Evolutionary conservation across 2,797 vertebrate genomes (phyloP), one percentile per base, ranked within the genome.

Genomic region (Trematomus bernacchii): DNA sequence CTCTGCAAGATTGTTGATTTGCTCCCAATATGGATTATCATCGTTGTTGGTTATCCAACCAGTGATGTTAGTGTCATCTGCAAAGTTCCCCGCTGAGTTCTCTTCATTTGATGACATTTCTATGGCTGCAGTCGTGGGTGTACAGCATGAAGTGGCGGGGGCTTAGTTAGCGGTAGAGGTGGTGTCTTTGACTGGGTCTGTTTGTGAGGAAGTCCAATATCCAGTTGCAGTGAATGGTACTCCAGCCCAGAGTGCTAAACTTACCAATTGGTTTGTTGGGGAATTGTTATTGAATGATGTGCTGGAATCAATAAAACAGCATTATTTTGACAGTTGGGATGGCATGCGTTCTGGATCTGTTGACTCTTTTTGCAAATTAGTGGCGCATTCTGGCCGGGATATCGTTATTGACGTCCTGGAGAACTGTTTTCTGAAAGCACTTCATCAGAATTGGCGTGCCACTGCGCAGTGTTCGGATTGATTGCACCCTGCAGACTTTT

Each of bases 141-240:
- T 44, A 21, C 58, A 61, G 21, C 14, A 6, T 61, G 59, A 46
- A 27, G 14, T 46, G 19, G 42, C 16, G 19, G 19, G 9, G 59
- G 42, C 21, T 46, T 7, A 61, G 58, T 40, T 14, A 61, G 14
- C 27, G 21, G 59, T 46, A 14, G 52, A 9, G 10, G 43, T 27
- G 59, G 30, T 46, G 59, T 16, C 42, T 9, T 8, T 10, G 42
- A 23, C 27, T 6, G 6, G 13, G 23, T 23, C 52, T 54, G 13
- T 54, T 54, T 37, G 43, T 58, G 53, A 48, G 14, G 44, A 55
- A 61, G 68, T 60, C 51, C 42, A 54, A 47, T 63, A 47, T 71
- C 50, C 10, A 71, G 44, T 47, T 54, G n/a, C 51, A 54, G 48
- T 62, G 42, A 54, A 27, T 62, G 51, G 48, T 44, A 53, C 68